Conservation (phyloP, 2,797 vertebrate genomes). For the Pachyuromys duprasi region DNA sequence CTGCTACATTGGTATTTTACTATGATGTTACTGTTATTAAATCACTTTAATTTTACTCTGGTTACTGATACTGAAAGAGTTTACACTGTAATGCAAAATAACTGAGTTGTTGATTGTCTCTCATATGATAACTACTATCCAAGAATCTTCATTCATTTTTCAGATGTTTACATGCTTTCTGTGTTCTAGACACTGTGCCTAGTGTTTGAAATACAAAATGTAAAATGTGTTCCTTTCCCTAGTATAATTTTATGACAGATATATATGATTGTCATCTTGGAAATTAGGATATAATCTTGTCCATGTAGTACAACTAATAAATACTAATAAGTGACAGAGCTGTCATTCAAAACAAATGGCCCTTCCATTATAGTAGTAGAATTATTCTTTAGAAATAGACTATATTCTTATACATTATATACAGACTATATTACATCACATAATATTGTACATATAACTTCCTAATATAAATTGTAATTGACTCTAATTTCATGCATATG, state of each 20-base stretch:
- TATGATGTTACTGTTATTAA: neutral
- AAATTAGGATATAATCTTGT: neutral
- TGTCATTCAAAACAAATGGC: neutral
- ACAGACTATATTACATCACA: neutral
- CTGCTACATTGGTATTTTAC: neutral
- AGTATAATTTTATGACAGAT: neutral
- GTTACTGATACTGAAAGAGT: conserved; percentile 35
- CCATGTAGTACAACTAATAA: neutral
- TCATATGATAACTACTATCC: neutral
- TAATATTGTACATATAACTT: conserved; percentile 28
- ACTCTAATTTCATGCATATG: conserved; percentile 28
- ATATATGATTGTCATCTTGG: conserved; percentile 14
- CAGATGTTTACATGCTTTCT: conserved; percentile 1
- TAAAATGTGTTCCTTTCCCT: neutral
- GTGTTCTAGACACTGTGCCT: neutral
- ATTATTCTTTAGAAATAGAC: conserved; percentile 35
- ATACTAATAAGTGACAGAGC: neutral
- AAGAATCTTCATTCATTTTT: conserved; percentile 1
- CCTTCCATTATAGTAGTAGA: neutral
- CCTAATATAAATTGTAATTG: conserved; percentile 29
- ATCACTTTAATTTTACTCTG: conserved; percentile 36
- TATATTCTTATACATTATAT: neutral
- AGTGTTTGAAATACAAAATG: conserved; percentile 9
- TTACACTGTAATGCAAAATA: neutral
- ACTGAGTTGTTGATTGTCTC: neutral